Evolutionary conservation across 1,140 invertebrate species (phyloP), one percentile per base, ranked within the genome.

Genomic region (Drosophila oshimai): DNA sequence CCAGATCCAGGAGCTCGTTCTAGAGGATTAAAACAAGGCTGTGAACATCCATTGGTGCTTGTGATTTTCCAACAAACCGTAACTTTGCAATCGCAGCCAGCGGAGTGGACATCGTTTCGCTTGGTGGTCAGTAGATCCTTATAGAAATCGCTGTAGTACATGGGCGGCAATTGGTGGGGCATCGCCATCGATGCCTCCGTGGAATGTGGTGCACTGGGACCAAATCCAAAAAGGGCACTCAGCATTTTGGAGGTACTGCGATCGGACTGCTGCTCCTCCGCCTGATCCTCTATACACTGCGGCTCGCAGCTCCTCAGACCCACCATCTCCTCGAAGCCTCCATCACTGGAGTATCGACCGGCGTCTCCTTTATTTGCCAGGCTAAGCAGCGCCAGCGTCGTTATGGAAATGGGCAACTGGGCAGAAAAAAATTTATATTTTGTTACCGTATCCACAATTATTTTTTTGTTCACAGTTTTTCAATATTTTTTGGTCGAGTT

Each of bases 21-120:
- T 90, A n/a, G 12, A 4, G 26, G 17, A 17, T 17, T 6, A 24
- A 2, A 10, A 7, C 0, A 15, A 4, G 6, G n/a, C 34, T 6
- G 12, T 22, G 6, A 26, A 10, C 10, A 29, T 39, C 17, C 3
- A 2, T 6, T 15, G 26, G 2, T 15, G 5, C 4, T n/a, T 6
- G 1, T 0, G 13, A 6, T 10, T 7, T 6, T 0, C 20, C 10
- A 36, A 47, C 71, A 36, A 60, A 90, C 89, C 89, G 60, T 90
- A 31, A 90, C 75, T 88, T 90, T 90, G 60, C 89, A 90, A 71
- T 90, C 89, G 41, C 89, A 90, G 55, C 81, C 81, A 1, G 81
- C 54, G 20, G 81, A 50, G 18, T 87, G 81, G n/a, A 73, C 77
- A 47, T 87, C 61, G 20, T 79, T 87, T 3, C 74, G 57, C 41